These are phyloP conservation scores for Cephus nigrinus DNA, from an alignment of 2,888 invertebrate genomes.

Conservation along the genomic window DNA sequence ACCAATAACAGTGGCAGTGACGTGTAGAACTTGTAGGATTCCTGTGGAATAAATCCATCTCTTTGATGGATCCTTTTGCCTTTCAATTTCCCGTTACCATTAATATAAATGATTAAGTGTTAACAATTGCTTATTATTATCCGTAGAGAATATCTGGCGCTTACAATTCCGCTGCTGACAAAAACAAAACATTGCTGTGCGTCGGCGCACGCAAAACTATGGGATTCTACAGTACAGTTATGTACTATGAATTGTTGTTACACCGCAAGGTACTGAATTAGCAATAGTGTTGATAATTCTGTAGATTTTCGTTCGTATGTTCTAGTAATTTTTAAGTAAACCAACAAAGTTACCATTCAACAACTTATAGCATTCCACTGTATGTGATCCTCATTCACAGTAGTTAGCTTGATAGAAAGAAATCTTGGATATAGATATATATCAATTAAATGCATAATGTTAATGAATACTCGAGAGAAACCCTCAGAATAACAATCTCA, in stretches of 20 bases:
- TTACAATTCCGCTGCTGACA: neutral
- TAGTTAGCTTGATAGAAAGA: neutral
- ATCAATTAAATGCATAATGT: neutral
- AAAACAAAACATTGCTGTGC: neutral
- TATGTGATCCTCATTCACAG: neutral
- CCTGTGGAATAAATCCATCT: neutral
- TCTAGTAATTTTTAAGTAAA: neutral
- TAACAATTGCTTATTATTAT: neutral
- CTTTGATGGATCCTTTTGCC: neutral
- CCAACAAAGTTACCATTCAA: neutral
- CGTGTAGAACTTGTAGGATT: neutral
- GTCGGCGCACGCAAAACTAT: neutral
- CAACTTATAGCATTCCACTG: neutral
- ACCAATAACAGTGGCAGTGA: neutral
- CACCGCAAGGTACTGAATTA: neutral
- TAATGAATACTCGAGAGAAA: neutral
- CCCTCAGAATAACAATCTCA: neutral
- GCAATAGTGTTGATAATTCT: neutral
- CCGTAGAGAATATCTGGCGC: neutral
- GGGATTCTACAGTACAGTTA: neutral
- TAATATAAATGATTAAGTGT: neutral
- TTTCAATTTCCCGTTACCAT: neutral
- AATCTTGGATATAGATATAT: neutral
- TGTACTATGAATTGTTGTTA: neutral
- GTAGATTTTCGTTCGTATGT: neutral